Evolutionary conservation across 2,113 vertebrate genomes (phyloP), one percentile per base, ranked within the genome.

Genomic region (Corvus cornix): DNA sequence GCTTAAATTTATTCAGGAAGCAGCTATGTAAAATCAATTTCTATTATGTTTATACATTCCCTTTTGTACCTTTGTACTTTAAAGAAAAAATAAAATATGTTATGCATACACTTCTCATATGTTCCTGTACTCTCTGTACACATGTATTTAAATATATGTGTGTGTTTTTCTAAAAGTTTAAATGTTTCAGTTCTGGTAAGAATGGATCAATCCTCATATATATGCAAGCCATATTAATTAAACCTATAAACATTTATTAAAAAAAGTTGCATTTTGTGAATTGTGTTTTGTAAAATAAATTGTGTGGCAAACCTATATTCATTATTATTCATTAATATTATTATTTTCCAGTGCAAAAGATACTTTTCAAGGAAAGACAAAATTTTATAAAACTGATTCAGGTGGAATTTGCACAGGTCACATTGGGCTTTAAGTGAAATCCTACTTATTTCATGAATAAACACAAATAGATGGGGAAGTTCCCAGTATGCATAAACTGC

Each of bases 401-500:
- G 7, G 5, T 74, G 16, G 16, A 63, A 69, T 80, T 91, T 93
- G 2, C 37, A 63, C 7, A 33, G 8, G 33, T 59, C 11, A 75
- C 6, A 9, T 4, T 41, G 4, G 4, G 4, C 62, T 95, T 46
- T 74, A 72, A 62, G 14, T 48, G 15, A 87, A 94, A 85, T 51
- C 16, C 8, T 58, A 23, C 26, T 60, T 81, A 84, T 68, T 88
- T 84, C 7, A 60, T 46, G 52, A 85, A 82, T 52, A 86, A 70
- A 68, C 24, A 83, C 4, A 53, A 46, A 43, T 6, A 73, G 8
- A 31, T 48, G 17, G 60, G 16, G 20, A 79, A 73, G 9, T 35
- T 86, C 52, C 96, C 98, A 97, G 96, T 97, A 98, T 60, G 95
- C 95, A 49, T 97, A 94, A 97, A 97, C 87, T 55, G 87, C 82